Base-by-base conservation (phyloP, 2,888 invertebrate genomes). In the Heteropelma amictum region DNA sequence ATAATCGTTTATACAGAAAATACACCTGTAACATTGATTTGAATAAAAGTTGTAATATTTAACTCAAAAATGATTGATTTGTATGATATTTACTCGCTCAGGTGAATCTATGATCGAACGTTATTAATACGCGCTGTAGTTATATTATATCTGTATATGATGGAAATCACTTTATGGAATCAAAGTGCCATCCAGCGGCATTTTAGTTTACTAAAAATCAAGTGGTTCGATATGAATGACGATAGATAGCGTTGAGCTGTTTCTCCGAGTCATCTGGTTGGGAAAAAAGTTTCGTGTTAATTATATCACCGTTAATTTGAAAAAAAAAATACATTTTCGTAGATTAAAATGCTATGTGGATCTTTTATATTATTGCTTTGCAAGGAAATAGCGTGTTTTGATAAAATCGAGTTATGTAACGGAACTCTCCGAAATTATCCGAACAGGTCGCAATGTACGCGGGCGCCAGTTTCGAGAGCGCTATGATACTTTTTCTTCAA, bases 101-200 rank as follows among this genome's bases (percentile, higher is more conserved):
- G 19, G 14, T 8, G 8, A 19, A 53, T n/a, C 2, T n/a, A 49
- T 10, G 19, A 8, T 8, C 8, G 8, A 12, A 47, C 21, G 47
- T 19, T 61, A 8, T 23, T 61, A 21, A 21, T 33, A 21, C 28
- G 33, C n/a, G 30, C 12, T 7, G n/a, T 8, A 21, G 19, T 12
- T 30, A 19, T 12, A n/a, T 33, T 61, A 45, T 60, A 45, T 47
- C 33, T 61, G 26, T 47, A 21, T 45, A 45, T 60, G n/a, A n/a
- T 17, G 19, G 19, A n/a, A 30, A 14, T 8, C 17, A 19, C 19
- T 8, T 33, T n/a, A 51, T 51, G 21, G 45, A 4, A 23, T 8
- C n/a, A 2, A 21, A 47, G 21, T n/a, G 45, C 21, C 45, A 47
- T 47, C 45, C 7, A 23, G 23, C 45, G 45, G 45, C n/a, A 8